A percentile compares a stretch with the other conserved stretches of the same genome.
Conservation (phyloP, 1,140 invertebrate species). For the Copidosoma floridanum region DNA sequence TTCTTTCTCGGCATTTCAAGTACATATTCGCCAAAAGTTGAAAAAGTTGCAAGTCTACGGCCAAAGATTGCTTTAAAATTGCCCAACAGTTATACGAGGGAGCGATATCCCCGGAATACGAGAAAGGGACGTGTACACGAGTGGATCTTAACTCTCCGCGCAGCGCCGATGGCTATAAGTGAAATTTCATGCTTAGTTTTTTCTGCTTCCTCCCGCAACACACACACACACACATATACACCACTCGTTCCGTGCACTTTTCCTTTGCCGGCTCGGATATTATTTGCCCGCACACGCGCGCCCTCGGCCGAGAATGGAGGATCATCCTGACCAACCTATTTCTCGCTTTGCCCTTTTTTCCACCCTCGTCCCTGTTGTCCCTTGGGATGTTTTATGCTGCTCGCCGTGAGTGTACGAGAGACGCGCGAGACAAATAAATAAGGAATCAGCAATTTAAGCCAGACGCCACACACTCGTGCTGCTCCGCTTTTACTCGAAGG, state of each 20-base stretch:
- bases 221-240: background rate
- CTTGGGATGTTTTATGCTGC: background rate
- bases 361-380: too few species aligned
- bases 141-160: background rate
- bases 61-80: too few species aligned
- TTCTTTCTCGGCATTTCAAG: too few species aligned
- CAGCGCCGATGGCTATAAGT: constrained; percentile 8
- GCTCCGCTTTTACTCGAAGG: too few species aligned
- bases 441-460: background rate
- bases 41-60: too few species aligned
- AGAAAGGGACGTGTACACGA: too few species aligned
- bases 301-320: constrained; percentile 4
- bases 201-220: background rate
- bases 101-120: too few species aligned
- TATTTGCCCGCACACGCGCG: background rate
- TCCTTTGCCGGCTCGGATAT: background rate
- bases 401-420: background rate
- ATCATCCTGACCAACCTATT: background rate
- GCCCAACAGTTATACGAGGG: too few species aligned
- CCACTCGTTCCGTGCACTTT: constrained; percentile 1
- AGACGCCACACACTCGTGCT: too few species aligned
- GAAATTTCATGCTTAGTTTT: constrained; percentile 23
- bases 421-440: background rate
- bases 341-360: too few species aligned
- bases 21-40: too few species aligned